phyloP scores from a whole-genome alignment of 2,888 invertebrate species.

The Amphimallon solstitiale region DNA sequence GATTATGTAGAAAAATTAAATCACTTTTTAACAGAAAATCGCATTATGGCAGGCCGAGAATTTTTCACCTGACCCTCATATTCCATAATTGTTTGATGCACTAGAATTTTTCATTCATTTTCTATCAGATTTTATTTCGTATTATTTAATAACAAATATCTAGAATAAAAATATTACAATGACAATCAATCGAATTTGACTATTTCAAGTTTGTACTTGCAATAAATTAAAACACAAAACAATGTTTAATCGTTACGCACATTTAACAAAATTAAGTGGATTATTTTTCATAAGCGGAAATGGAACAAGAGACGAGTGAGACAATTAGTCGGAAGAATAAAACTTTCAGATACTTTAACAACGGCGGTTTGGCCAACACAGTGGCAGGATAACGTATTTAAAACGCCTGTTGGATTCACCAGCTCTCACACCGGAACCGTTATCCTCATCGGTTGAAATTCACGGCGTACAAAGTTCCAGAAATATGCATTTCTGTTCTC shows the following conservation, averaged over 20 bases:
- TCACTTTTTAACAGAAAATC: too few species aligned
- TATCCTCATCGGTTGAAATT: constrained; percentile 52
- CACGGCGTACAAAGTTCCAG: constrained; percentile 51
- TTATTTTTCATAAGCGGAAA: constrained; percentile 21
- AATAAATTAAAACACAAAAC: not conserved
- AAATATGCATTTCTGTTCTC: constrained; percentile 56
- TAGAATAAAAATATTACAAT: too few species aligned
- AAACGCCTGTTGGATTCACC: constrained; percentile 44
- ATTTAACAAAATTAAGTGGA: constrained; percentile 9
- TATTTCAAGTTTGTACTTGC: too few species aligned
- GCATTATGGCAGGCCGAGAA: too few species aligned
- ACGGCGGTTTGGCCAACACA: constrained; percentile 33
- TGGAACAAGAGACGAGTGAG: constrained; percentile 33
- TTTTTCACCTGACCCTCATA: too few species aligned
- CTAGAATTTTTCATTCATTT: too few species aligned
- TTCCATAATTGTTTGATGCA: too few species aligned
- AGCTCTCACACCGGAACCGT: constrained; percentile 44
- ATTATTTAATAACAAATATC: too few species aligned
- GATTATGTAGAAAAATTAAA: too few species aligned
- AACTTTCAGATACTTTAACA: constrained; percentile 45
- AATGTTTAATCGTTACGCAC: not conserved
- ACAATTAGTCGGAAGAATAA: constrained; percentile 47
- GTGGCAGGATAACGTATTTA: constrained; percentile 44
- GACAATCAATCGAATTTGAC: too few species aligned
- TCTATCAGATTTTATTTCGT: too few species aligned